Base-by-base conservation (phyloP, 2,888 invertebrate species). In the Leucophenga montana region DNA sequence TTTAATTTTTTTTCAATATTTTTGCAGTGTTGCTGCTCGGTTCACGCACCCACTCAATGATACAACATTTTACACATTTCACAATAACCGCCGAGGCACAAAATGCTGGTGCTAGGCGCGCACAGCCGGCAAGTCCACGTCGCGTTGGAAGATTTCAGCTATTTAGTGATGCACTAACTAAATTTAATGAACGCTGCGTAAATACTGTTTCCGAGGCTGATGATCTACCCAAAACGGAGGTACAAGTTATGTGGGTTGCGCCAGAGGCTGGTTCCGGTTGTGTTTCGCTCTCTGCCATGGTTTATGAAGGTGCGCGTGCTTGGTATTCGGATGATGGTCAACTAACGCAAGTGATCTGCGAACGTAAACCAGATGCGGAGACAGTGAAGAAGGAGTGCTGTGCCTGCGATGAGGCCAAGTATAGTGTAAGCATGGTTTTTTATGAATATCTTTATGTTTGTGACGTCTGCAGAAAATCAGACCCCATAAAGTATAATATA, bases 361-460 rank as follows among this genome's bases (percentile, higher is more conserved):
- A 94, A 84, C 93, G 92, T 77, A 92, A 90, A 77, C 90, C 90
- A 66, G 90, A 91, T 70, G 90, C 90, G n/a, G 89, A 89, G 71
- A 90, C 87, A 66, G 90, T 88, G 27, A 90, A 89, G 1, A 91
- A 92, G 75, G 91, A 92, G 75, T 98, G 98, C 87, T 97, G 97
- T 89, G 96, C 98, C 9, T 98, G 98, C 87, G 97, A 97, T 85
- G 97, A 97, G 85, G 99, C 98, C 71, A 97, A 97, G 88, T 99
- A 99, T 88, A 95, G 93, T 89, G 95, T 95, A 84, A 89, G 84
- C 77, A 2, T n/a, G n/a, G n/a, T n/a, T n/a, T n/a, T n/a, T n/a
- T n/a, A n/a, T n/a, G n/a, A n/a, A n/a, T n/a, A n/a, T n/a, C n/a
- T n/a, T n/a, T n/a, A n/a, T n/a, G n/a, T n/a, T n/a, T n/a, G n/a